Evolutionary conservation across 1,140 invertebrate genomes (phyloP), one percentile per base, ranked within the genome.

Genomic region (Phymorhynchus buccinoides): DNA sequence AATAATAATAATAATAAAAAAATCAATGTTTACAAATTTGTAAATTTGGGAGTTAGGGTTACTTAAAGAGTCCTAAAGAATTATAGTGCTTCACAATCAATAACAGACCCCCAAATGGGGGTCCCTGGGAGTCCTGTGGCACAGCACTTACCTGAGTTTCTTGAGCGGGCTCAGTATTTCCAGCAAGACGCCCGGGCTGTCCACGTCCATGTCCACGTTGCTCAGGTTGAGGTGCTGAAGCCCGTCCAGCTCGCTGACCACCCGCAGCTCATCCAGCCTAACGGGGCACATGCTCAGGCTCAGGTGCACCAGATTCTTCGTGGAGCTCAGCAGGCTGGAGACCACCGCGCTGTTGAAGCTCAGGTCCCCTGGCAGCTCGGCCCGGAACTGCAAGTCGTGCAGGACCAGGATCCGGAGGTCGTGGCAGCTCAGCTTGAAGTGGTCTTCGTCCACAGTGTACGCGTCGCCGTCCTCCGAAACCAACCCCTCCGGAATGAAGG

Each of bases 201-300:
- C 81, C 18, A 12, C n/a, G 66, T 71, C 44, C 56, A n/a, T n/a
- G n/a, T 27, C 18, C 9, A 83, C 73, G 81, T 83, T 83, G 81
- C 62, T 41, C 7, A 83, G 62, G 62, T 73, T 83, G 18, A 83
- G 81, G 62, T 62, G n/a, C 22, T 71, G 37, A 18, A 83, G 81
- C 27, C 22, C 32, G 1, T 62, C 48, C 30, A 83, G 30, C 4
- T 37, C 32, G 12, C 39, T 32, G 27, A 83, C n/a, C 2, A 62
- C 71, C 18, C 16, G 39, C 41, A 83, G 37, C 22, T 83, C 52
- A n/a, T 83, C 81, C 56, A 83, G 66, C 27, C 32, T 39, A n/a
- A 83, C 81, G 0, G n/a, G n/a, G 32, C 52, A 71, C 66, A 66
- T 71, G 62, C 52, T 66, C 81, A 83, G 66, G 9, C 81, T 83